These are phyloP conservation scores for Isurus oxyrinchus DNA, from an alignment of 2,113 vertebrate genomes.

Conservation along the genomic window DNA sequence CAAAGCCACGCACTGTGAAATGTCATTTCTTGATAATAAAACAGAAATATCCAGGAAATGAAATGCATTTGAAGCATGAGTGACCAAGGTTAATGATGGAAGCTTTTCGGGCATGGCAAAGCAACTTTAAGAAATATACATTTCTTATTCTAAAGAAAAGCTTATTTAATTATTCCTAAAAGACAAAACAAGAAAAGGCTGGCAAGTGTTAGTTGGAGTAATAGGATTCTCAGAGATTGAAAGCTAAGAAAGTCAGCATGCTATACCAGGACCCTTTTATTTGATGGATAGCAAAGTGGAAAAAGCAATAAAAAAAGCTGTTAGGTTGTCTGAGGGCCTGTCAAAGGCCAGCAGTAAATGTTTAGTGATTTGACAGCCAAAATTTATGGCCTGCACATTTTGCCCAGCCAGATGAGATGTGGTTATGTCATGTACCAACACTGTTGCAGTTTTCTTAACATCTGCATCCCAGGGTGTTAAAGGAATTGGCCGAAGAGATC, in stretches of 20 bases:
- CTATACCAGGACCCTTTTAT: neutral
- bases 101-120: neutral
- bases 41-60: conserved; percentile 10
- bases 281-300: neutral
- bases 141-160: neutral
- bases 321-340: neutral
- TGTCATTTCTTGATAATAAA: conserved; percentile 21
- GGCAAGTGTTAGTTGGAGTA: neutral
- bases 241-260: neutral
- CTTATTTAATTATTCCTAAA: neutral
- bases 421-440: neutral
- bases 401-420: neutral
- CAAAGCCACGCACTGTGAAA: neutral
- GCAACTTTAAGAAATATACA: neutral
- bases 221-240: neutral
- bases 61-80: conserved; percentile 20
- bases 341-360: neutral
- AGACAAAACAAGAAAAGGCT: neutral
- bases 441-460: neutral
- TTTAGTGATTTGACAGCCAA: neutral
- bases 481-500: neutral
- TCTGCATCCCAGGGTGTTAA: neutral
- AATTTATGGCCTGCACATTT: neutral
- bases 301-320: neutral
- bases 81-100: neutral